Conservation (phyloP, 92 coral and sea anemone species). For the Porites rus region DNA sequence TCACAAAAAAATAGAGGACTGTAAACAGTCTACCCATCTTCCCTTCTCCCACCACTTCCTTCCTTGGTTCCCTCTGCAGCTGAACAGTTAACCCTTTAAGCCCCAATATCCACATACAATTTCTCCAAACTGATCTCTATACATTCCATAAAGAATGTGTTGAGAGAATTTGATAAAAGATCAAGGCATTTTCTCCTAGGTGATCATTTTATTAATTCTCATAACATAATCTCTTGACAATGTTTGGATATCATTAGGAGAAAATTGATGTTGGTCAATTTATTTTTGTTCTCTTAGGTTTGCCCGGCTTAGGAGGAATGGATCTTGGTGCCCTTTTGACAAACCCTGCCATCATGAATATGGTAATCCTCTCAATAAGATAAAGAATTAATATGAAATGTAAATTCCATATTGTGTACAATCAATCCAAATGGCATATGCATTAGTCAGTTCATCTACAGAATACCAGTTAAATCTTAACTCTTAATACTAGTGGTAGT, state of each 20-base stretch:
- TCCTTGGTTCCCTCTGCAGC: not conserved
- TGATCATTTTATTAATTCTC: too few species aligned
- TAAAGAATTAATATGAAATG: not conserved
- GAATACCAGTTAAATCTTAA: not conserved
- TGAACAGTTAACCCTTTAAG: not conserved
- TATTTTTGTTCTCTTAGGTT: slow-evolving; percentile 47
- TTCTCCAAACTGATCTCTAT: too few species aligned
- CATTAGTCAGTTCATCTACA: not conserved
- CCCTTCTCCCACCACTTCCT: not conserved
- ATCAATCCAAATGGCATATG: not conserved
- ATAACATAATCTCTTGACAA: too few species aligned
- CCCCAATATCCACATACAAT: too few species aligned
- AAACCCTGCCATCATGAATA: slow-evolving; percentile 98
- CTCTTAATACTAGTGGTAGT: too few species aligned
- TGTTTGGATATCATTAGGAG: too few species aligned
- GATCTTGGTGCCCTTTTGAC: slow-evolving; percentile 86
- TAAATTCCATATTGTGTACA: too few species aligned
- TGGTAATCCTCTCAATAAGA: slow-evolving; percentile 65
- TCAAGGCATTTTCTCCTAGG: too few species aligned
- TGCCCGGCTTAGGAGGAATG: slow-evolving; percentile 83
- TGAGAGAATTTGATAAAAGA: too few species aligned
- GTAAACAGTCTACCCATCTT: too few species aligned
- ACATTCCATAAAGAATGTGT: too few species aligned
- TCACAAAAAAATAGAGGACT: not conserved
- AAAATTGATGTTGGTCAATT: too few species aligned